Conservation (phyloP, 2,113 vertebrate species). For the Ptilorrhoa leucosticta region DNA sequence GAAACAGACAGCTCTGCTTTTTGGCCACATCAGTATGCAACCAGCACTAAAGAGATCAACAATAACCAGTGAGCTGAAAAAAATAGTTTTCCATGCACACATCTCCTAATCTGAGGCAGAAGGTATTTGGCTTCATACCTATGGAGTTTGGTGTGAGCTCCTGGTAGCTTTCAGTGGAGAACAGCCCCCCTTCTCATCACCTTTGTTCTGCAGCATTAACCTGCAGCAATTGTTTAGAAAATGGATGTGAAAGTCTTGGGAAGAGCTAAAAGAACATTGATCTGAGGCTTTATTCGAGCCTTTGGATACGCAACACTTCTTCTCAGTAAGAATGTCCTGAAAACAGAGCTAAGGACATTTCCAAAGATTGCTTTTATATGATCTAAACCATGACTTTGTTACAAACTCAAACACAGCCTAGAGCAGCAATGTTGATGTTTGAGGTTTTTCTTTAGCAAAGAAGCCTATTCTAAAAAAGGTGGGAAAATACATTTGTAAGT, state of each 20-base stretch:
- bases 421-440: neutral
- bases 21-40: neutral
- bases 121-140: neutral
- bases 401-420: neutral
- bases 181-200: neutral
- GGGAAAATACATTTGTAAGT: neutral
- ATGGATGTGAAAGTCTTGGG: neutral
- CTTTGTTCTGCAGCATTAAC: neutral
- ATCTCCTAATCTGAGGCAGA: neutral
- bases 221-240: neutral
- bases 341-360: neutral
- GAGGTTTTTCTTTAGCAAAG: neutral
- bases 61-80: neutral
- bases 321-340: neutral
- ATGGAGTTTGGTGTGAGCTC: neutral
- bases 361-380: neutral
- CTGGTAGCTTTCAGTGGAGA: neutral
- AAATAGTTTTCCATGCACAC: neutral
- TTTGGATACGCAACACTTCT: neutral
- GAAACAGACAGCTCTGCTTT: neutral
- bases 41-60: neutral
- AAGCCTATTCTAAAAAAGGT: neutral
- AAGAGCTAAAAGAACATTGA: neutral
- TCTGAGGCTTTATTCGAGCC: neutral
- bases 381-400: neutral